phyloP scores from a whole-genome alignment of 2,113 vertebrate genomes.

The Pollachius pollachius region DNA sequence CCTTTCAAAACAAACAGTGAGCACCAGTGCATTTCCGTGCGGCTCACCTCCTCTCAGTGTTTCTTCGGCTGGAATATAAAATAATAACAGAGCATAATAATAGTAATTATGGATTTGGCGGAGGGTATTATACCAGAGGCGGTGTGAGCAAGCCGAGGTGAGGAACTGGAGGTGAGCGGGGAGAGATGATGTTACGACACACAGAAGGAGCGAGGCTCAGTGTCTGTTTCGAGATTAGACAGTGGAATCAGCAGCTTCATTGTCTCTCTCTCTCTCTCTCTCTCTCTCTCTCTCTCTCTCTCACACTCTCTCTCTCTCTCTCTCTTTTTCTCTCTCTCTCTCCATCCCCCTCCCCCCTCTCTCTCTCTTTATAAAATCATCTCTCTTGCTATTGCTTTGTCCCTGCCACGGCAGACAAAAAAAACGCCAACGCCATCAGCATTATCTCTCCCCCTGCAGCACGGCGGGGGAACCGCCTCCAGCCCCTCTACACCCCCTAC shows the following conservation, averaged over 20 bases:
- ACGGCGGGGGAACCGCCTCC: slow-evolving; percentile 11
- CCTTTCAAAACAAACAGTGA: slow-evolving; percentile 65
- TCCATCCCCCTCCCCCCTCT: neutral
- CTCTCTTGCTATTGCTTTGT: neutral
- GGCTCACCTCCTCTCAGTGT: slow-evolving; percentile 32
- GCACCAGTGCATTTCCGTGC: slow-evolving; percentile 21
- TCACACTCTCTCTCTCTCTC: neutral
- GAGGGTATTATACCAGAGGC: slow-evolving; percentile 37
- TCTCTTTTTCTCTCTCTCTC: neutral
- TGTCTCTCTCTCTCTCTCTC: neutral
- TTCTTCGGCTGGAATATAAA: slow-evolving; percentile 29
- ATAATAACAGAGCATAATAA: slow-evolving; percentile 39
- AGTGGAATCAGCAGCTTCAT: too few relatives aligned
- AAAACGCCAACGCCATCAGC: neutral
- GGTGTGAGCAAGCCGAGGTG: neutral
- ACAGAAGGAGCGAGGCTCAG: neutral
- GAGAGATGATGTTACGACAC: slow-evolving; percentile 24
- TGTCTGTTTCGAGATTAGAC: too few relatives aligned
- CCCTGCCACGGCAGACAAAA: neutral
- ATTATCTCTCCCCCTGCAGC: neutral
- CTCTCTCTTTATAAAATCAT: neutral
- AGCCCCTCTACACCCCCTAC: slow-evolving; percentile 25
- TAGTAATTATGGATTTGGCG: slow-evolving; percentile 49
- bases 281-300: neutral
- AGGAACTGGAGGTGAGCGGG: slow-evolving; percentile 49